phyloP scores from a whole-genome alignment of 2,888 invertebrate species.

The Brachyopa scutellaris region DNA sequence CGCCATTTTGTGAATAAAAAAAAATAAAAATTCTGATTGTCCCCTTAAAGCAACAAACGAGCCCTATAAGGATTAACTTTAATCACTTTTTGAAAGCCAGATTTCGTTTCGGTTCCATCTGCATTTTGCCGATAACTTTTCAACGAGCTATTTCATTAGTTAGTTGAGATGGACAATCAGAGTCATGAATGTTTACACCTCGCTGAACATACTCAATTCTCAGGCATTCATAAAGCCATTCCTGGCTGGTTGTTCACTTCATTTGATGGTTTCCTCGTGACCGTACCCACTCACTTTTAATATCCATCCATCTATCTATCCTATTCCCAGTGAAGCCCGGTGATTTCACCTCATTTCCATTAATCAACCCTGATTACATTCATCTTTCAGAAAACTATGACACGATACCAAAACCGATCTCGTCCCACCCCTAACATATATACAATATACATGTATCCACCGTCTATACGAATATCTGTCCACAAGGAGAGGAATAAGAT shows the following conservation, averaged over 20 bases:
- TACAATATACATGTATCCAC: not conserved
- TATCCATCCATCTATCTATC: conserved; percentile 4
- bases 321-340: conserved; percentile 26
- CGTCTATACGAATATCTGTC: not conserved
- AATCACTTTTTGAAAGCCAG: conserved; percentile 22
- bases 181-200: conserved; percentile 45
- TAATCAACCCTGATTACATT: conserved; percentile 69
- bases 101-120: no score
- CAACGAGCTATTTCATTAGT: conserved; percentile 29
- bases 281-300: not conserved
- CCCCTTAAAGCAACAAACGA: no score
- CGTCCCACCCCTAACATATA: not conserved
- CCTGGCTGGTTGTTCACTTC: conserved; percentile 48
- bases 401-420: not conserved
- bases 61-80: no score
- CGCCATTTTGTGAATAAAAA: no score
- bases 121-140: conserved; percentile 42
- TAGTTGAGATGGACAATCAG: conserved; percentile 55
- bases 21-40: no score
- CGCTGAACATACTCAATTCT: conserved; percentile 53
- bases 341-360: conserved; percentile 67
- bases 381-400: conserved; percentile 27
- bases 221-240: conserved; percentile 53
- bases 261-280: conserved; percentile 21
- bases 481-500: not conserved